Evolutionary conservation across 2,113 vertebrate genomes (phyloP).

Genomic region (Hydropotes inermis): DNA sequence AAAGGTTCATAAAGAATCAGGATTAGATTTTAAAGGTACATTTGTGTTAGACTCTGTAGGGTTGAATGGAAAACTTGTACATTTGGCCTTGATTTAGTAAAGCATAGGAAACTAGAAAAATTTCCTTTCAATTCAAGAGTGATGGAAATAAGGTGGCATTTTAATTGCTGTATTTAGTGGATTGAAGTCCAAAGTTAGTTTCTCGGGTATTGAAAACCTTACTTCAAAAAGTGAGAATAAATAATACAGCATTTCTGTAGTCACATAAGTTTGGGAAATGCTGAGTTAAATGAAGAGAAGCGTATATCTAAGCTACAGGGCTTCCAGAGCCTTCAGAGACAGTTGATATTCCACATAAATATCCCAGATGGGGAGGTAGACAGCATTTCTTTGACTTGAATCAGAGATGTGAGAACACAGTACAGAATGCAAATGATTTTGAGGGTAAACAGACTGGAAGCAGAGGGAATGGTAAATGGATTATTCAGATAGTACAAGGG

Average conservation of each 20-base stretch:
- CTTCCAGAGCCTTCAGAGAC: background rate
- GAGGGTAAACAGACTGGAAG: background rate
- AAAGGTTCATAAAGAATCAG: background rate
- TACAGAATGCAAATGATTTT: background rate
- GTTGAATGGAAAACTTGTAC: background rate
- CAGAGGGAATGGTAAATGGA: background rate
- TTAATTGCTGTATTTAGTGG: background rate
- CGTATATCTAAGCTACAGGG: background rate
- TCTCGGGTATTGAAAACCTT: background rate
- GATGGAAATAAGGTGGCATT: background rate
- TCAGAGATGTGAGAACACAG: background rate
- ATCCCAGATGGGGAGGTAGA: background rate
- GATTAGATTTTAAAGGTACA: background rate
- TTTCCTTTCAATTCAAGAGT: background rate
- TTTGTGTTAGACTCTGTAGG: background rate
- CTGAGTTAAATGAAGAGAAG: background rate
- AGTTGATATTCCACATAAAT: background rate
- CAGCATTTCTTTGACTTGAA: background rate
- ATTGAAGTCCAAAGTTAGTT: background rate
- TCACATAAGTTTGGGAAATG: background rate
- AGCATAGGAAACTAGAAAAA: background rate
- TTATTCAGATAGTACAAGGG: background rate
- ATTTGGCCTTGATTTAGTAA: background rate
- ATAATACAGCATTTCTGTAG: background rate
- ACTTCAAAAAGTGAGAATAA: background rate